Base-by-base conservation (phyloP, 2,113 vertebrate species). In the Donacobius atricapilla region DNA sequence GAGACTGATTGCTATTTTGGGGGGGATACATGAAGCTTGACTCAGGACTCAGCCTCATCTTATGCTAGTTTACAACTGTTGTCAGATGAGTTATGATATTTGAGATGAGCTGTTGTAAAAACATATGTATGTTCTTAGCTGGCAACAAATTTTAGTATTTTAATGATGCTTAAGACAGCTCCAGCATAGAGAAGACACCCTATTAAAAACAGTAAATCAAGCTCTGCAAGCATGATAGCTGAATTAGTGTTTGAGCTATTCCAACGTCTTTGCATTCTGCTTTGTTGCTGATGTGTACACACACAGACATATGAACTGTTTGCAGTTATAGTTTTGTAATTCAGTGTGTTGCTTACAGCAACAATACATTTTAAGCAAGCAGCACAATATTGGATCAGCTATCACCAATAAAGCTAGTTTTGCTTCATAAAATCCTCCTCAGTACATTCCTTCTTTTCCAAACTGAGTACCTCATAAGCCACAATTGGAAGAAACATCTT, bases 131-230 rank as follows among this genome's bases (percentile, higher is more conserved):
- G 31, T 90, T 90, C 69, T 91, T 90, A 85, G 78, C 84, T 93
- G 93, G 90, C 85, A 95, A 93, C 90, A 90, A 93, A 94, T 94
- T 87, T 82, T 68, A 48, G 57, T 85, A 68, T 90, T 94, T 94
- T 95, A 95, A 93, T 90, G 78, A 88, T 80, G 48, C 78, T 82
- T 91, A 57, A 93, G 90, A 95, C 85, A 85, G 94, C 78, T 95
- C 73, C 78, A 87, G 45, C 50, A 40, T 14, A 61, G 82, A 83
- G 85, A 96, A 70, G 57, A 90, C 54, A 93, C 84, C 80, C 95
- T 98, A 98, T 98, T 98, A 98, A 98, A 97, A 98, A 96, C 93
- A 94, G 96, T 98, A 98, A 98, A 98, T 98, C 97, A 98, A 96
- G 89, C 64, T 92, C 91, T 95, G 92, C 85, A 95, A 95, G 85